Evolutionary conservation across 2,888 invertebrate species (phyloP).

Genomic region (Prosapia bicincta): DNA sequence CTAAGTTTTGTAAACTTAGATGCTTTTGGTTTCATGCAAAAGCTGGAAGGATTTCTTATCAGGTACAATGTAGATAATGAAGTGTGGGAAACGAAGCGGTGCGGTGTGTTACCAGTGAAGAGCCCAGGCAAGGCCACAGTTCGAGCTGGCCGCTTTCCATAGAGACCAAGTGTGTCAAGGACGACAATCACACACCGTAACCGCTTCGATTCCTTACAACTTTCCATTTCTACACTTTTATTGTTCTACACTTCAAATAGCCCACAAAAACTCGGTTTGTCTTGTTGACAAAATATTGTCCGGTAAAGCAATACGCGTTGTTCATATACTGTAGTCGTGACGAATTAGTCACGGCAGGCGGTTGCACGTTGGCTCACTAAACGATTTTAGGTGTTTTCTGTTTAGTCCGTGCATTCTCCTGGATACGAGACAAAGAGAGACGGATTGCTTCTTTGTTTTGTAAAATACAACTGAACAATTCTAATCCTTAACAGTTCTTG

Average conservation of each 20-base stretch:
- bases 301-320: background rate
- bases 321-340: background rate
- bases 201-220: conserved; percentile 19
- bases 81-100: background rate
- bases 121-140: background rate
- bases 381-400: background rate
- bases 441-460: no score
- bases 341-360: background rate
- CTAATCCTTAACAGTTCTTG: no score
- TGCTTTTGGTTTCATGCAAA: no score
- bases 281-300: background rate
- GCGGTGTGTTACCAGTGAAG: background rate
- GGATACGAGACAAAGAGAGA: no score
- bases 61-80: background rate
- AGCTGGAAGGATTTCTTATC: background rate
- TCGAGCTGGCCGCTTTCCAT: conserved; percentile 42
- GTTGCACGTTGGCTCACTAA: background rate
- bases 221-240: background rate
- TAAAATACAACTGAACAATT: no score
- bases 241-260: background rate
- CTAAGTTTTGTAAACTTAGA: no score
- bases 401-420: no score
- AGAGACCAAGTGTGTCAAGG: conserved; percentile 47
- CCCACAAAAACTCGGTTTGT: background rate
- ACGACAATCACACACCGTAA: conserved; percentile 38